Conservation (phyloP, 2,888 invertebrate genomes). For the Yponomeuta malinellus region DNA sequence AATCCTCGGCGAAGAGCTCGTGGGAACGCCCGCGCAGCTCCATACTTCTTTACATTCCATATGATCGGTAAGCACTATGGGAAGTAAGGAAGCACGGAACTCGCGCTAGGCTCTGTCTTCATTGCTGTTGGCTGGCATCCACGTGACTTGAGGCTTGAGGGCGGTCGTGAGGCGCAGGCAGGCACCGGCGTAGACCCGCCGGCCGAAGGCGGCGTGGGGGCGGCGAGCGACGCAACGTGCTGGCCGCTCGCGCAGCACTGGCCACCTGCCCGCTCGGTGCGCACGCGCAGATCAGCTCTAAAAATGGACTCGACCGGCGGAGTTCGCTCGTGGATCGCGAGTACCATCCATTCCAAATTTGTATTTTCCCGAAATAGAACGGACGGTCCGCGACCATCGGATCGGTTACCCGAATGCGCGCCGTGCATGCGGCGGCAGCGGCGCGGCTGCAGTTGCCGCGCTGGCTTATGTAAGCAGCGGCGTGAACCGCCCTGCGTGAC, state of each 20-base stretch:
- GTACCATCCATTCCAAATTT: constrained; percentile 83
- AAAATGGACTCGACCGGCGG: constrained; percentile 73
- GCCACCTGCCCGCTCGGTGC: constrained; percentile 55
- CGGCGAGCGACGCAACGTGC: constrained; percentile 60
- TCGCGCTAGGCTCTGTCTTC: constrained; percentile 75
- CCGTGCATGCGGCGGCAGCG: constrained; percentile 45
- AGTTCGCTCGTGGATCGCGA: constrained; percentile 71
- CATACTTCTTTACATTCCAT: constrained; percentile 99
- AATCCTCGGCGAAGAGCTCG: constrained; percentile 42
- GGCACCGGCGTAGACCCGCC: constrained; percentile 14
- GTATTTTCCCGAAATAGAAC: constrained; percentile 86
- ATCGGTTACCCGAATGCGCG: constrained; percentile 73
- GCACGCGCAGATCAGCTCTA: constrained; percentile 74
- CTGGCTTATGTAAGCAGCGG: constrained; percentile 59
- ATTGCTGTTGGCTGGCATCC: constrained; percentile 11
- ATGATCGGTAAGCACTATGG: constrained; percentile 88
- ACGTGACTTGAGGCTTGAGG: constrained; percentile 10
- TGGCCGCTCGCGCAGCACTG: constrained; percentile 68
- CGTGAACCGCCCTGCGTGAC: constrained; percentile 69
- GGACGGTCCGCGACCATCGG: constrained; percentile 73
- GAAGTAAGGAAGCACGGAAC: constrained; percentile 98
- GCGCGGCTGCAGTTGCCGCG: constrained; percentile 12
- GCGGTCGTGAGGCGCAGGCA: neutral
- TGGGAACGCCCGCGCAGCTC: constrained; percentile 79
- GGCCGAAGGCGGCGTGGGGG: constrained; percentile 16